Base-by-base conservation (phyloP, 1,140 invertebrate genomes). In the Caenorhabditis remanei region DNA sequence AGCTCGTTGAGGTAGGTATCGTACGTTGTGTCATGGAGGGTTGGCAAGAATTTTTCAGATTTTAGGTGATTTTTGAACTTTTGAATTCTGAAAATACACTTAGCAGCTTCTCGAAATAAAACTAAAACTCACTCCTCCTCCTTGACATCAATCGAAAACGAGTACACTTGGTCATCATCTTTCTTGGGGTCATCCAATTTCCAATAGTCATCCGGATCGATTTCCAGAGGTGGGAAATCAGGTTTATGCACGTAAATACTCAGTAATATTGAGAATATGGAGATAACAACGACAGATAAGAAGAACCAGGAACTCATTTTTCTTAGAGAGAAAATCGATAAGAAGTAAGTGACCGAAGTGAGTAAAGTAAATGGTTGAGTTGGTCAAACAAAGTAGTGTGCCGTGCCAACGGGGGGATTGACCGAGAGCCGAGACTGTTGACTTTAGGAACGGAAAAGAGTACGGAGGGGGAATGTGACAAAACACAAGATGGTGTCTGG, bases 1-100 rank as follows among this genome's bases (percentile, higher is more conserved):
- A 90, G 53, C 16, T 89, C 87, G 16, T 71, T 84, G 24, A 90
- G 50, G 50, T 89, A 90, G 24, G 50, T 79, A 24, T 79, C 71
- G 46, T 79, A 79, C 6, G n/a, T n/a, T 50, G n/a, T 14, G 53
- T 79, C 46, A n/a, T 79, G 53, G 53, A 24, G 71, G 53, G 71
- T 50, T 24, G 71, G 71, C 6, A 79, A 13, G 21, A 79, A 53
- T 11, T n/a, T n/a, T 24, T 79, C 71, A 21, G 43, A n/a, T 79
- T 79, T 11, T 9, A 79, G 11, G 21, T 50, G 32, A 13, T 79
- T n/a, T n/a, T 79, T 79, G 46, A 79, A 79, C 2, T 50, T 79
- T 1, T n/a, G 21, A n/a, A 79, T 11, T 50, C 71, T 79, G n/a
- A 32, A 79, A 24, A 3, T 46, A 2, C 1, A 5, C 11, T 43